These are phyloP conservation scores for Puma concolor DNA, from an alignment of 2,113 vertebrate genomes.

Conservation along the genomic window DNA sequence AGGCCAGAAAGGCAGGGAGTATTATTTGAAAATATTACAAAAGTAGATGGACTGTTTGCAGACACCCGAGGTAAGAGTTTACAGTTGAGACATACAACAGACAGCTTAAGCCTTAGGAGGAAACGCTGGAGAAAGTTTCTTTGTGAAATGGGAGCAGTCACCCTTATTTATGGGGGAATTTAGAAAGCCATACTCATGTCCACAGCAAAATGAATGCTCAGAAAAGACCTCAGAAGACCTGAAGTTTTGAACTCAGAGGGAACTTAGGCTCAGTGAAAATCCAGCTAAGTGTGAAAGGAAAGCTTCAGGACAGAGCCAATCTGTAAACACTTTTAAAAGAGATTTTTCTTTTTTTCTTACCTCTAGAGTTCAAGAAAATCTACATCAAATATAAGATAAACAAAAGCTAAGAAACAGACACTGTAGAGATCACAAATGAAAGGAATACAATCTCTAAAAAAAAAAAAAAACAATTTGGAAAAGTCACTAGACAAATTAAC, in stretches of 20 bases:
- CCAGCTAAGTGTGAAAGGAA: neutral
- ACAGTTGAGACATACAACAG: neutral
- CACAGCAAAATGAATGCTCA: neutral
- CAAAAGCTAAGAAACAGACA: neutral
- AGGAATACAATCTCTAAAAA: neutral
- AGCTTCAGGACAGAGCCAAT: neutral
- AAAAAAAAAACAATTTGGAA: neutral
- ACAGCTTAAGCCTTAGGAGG: neutral
- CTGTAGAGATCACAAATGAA: neutral
- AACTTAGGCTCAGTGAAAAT: neutral
- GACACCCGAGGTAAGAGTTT: neutral
- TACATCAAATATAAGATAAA: neutral
- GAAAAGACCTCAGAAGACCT: neutral
- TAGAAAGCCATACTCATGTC: neutral
- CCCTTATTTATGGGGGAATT: neutral
- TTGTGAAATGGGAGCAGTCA: neutral
- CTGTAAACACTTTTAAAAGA: neutral
- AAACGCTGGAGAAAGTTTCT: neutral
- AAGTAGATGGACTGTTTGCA: neutral
- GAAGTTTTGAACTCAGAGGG: neutral
- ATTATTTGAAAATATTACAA: neutral
- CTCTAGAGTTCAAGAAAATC: neutral
- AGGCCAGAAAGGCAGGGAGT: neutral
- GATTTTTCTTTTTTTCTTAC: no score
- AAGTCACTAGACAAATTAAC: neutral